phyloP scores from a whole-genome alignment of 2,113 vertebrate species.

The Pseudonaja textilis region DNA sequence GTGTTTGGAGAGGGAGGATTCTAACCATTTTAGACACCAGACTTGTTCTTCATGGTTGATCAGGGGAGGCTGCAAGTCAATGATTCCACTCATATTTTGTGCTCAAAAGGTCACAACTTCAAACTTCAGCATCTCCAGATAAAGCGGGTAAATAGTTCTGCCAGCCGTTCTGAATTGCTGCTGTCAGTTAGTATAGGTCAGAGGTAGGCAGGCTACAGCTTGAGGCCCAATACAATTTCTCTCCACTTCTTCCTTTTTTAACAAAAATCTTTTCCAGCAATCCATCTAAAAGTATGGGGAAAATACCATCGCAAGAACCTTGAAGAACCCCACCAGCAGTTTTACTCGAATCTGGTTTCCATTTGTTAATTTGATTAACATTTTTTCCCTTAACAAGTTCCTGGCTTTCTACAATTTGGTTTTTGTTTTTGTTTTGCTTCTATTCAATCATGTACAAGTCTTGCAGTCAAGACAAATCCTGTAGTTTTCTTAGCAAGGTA shows the following conservation, averaged over 20 bases:
- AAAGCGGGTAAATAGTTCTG: neutral
- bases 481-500: neutral
- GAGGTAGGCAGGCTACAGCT: neutral
- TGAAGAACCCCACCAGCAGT: neutral
- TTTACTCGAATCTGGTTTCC: neutral
- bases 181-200: neutral
- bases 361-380: neutral
- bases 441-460: neutral
- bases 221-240: neutral
- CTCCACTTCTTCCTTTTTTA: neutral
- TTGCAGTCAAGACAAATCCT: neutral
- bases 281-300: neutral
- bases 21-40: neutral
- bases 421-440: too few species aligned
- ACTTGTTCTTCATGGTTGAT: neutral
- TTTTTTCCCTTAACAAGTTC: neutral
- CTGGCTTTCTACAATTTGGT: neutral
- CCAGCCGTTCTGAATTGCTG: neutral
- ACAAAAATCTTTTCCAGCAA: neutral
- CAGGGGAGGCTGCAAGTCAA: neutral
- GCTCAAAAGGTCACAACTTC: neutral
- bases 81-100: neutral
- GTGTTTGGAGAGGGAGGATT: neutral
- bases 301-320: neutral
- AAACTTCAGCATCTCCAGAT: neutral